Base-by-base conservation (phyloP, 2,797 vertebrate species). In the Austrolebias charrua region DNA sequence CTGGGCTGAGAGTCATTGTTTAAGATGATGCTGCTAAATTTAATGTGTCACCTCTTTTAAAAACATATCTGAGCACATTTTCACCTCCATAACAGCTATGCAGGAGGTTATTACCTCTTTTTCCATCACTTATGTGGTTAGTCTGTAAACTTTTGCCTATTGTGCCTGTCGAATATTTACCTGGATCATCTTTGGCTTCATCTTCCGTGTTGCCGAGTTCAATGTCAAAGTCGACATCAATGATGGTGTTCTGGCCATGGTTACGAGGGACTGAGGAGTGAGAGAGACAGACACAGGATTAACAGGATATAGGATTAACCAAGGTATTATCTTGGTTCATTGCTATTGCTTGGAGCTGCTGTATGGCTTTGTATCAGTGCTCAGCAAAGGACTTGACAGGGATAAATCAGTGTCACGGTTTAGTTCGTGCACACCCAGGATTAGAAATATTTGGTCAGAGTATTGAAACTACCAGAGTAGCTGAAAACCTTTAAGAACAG, bases 161-260 rank as follows among this genome's bases (percentile, higher is more conserved):
- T 62, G 68, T 60, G 63, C 67, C 59, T 53, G 31, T 73, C 66
- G 62, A 40, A 60, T 71, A 73, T 82, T 89, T 92, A 97, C 97
- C 96, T 93, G 96, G 94, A 73, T 98, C 96, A 49, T 99, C 96
- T 0, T 93, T 94, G 43, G 91, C 91, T 84, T 97, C 95, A 5
- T 94, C 96, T 0, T 95, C 96, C 0, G 95, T 98, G 88, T 97
- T 92, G 56, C 96, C 97, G 65, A 93, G 90, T 91, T 98, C 96
- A 63, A 99, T 96, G 90, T 98, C 96, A 83, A 95, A 94, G 82
- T 88, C 88, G 2, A 87, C 87, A 79, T 88, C 94, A 73, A 91
- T 93, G 63, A 95, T 93, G 10, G 94, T 95, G 90, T 94, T 95
- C 19, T 90, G 88, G 63, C 91, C 94, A 5, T 91, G 93, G 76